These are phyloP conservation scores for Apotomis capreana DNA, from an alignment of 2,888 invertebrate genomes.

Conservation along the genomic window DNA sequence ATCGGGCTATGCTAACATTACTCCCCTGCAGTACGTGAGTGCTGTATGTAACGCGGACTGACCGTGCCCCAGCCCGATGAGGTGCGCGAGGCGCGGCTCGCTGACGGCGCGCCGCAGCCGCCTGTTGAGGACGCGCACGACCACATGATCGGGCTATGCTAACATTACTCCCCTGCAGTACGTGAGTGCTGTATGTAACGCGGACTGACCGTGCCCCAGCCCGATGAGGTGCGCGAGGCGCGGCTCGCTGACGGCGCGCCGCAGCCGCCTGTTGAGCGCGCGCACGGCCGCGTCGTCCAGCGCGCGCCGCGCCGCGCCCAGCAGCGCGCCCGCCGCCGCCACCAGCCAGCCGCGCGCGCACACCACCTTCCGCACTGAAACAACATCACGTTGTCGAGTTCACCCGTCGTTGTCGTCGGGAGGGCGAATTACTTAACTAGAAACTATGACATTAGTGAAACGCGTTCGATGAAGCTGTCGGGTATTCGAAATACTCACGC, in stretches of 20 bases:
- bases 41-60: constrained; percentile 40
- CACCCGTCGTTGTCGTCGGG: background rate
- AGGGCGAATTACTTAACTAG: too few species aligned
- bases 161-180: too few species aligned
- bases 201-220: constrained; percentile 81
- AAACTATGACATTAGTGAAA: too few species aligned
- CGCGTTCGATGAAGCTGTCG: too few species aligned
- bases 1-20: too few species aligned
- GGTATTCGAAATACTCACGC: constrained; percentile 60
- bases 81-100: constrained; percentile 54
- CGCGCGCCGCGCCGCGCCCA: constrained; percentile 66
- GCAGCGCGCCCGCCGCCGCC: constrained; percentile 54
- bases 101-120: constrained; percentile 53
- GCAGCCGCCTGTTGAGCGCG: constrained; percentile 50
- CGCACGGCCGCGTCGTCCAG: constrained; percentile 80
- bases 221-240: constrained; percentile 83
- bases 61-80: constrained; percentile 81
- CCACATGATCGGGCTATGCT: constrained; percentile 54
- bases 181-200: too few species aligned
- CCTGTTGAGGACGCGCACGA: constrained; percentile 69
- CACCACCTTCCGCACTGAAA: constrained; percentile 83
- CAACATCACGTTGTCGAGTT: background rate
- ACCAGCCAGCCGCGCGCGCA: constrained; percentile 73
- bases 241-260: constrained; percentile 68
- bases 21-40: too few species aligned